These are phyloP conservation scores for Hirtodrosophila cameraria DNA, from an alignment of 2,888 invertebrate species.

Conservation along the genomic window DNA sequence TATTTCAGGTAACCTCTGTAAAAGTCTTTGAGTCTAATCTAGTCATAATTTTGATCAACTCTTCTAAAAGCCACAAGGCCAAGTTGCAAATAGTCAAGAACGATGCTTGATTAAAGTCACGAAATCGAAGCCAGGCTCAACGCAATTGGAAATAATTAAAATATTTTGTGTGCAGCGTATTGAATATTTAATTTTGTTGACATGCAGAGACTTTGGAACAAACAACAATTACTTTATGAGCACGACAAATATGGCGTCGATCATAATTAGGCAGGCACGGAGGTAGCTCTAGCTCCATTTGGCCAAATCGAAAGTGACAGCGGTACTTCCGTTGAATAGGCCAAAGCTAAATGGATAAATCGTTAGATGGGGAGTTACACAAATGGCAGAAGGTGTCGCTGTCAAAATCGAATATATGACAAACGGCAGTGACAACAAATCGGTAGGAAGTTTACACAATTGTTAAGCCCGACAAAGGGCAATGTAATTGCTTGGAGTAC, in stretches of 20 bases:
- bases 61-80: neutral
- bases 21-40: neutral
- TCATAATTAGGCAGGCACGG: constrained; percentile 44
- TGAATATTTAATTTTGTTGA: constrained; percentile 61
- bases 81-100: constrained; percentile 6
- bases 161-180: constrained; percentile 54
- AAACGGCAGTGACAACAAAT: constrained; percentile 37
- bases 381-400: constrained; percentile 39
- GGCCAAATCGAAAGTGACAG: constrained; percentile 70
- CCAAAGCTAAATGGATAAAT: constrained; percentile 21
- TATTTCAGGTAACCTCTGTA: too few species aligned
- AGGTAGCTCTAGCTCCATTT: constrained; percentile 19
- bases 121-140: constrained; percentile 17
- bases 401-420: constrained; percentile 47
- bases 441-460: constrained; percentile 64
- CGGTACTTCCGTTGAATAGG: constrained; percentile 53
- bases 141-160: constrained; percentile 75
- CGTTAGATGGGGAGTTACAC: constrained; percentile 2
- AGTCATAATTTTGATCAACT: neutral
- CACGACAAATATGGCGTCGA: constrained; percentile 45
- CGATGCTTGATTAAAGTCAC: constrained; percentile 44
- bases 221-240: constrained; percentile 65
- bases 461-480: constrained; percentile 21
- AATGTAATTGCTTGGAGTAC: constrained; percentile 56
- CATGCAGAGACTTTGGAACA: constrained; percentile 24